Conservation (phyloP, 2,888 invertebrate species). For the Pammene fasciana region DNA sequence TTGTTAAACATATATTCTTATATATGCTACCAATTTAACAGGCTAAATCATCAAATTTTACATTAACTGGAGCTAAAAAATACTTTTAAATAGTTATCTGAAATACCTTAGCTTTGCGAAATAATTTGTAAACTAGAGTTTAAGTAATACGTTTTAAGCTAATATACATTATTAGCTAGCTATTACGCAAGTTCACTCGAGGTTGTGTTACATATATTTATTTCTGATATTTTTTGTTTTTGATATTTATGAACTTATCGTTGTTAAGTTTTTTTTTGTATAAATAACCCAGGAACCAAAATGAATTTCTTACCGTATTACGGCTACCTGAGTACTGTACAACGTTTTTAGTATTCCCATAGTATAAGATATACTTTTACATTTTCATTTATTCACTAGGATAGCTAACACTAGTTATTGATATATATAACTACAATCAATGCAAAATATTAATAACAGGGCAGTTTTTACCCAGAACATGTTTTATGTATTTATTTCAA, state of each 20-base stretch:
- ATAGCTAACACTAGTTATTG: constrained; percentile 22
- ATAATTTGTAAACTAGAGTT: constrained; percentile 32
- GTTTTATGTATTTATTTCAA: neutral
- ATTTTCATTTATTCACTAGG: constrained; percentile 43
- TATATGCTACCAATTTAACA: too few species aligned
- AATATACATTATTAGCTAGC: constrained; percentile 38
- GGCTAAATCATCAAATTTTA: neutral
- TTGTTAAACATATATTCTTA: too few species aligned
- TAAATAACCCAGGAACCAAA: constrained; percentile 48
- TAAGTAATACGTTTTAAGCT: constrained; percentile 36
- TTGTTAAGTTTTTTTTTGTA: constrained; percentile 38
- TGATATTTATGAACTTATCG: constrained; percentile 28
- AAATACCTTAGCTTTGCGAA: constrained; percentile 22
- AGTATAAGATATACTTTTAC: constrained; percentile 47
- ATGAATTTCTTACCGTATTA: constrained; percentile 28
- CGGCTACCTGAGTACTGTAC: constrained; percentile 69
- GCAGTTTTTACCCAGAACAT: constrained; percentile 5
- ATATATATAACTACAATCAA: constrained; percentile 7
- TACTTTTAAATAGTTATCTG: neutral
- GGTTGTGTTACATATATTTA: constrained; percentile 67
- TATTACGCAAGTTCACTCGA: constrained; percentile 70
- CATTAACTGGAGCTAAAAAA: neutral
- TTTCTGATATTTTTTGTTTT: constrained; percentile 36
- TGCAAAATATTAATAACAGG: neutral
- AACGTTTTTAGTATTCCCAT: constrained; percentile 59